phyloP scores from a whole-genome alignment of 2,888 invertebrate species.

The Neoaliturus tenellus region DNA sequence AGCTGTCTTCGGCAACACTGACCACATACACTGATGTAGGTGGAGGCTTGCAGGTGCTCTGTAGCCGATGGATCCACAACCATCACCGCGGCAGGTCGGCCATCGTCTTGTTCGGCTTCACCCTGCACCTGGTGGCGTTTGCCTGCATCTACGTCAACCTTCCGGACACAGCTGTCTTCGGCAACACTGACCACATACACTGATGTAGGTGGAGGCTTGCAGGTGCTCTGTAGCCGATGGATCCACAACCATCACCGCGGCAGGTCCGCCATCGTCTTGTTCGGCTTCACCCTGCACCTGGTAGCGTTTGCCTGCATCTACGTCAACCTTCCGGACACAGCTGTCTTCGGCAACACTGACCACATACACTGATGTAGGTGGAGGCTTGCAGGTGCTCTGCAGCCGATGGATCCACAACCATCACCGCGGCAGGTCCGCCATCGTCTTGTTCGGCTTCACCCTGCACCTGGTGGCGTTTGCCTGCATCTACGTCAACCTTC shows the following conservation, averaged over 20 bases:
- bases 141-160: slow-evolving; percentile 92
- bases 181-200: slow-evolving; percentile 75
- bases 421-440: slow-evolving; percentile 19
- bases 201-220: slow-evolving; percentile 56
- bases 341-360: slow-evolving; percentile 84
- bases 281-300: slow-evolving; percentile 59
- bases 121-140: slow-evolving; percentile 76
- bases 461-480: slow-evolving; percentile 79
- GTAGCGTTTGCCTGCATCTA: slow-evolving; percentile 89
- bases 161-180: slow-evolving; percentile 88
- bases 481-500: slow-evolving; percentile 91
- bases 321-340: slow-evolving; percentile 88
- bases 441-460: slow-evolving; percentile 51
- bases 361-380: slow-evolving; percentile 67
- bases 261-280: slow-evolving; percentile 28
- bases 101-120: slow-evolving; percentile 49
- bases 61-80: slow-evolving; percentile 30
- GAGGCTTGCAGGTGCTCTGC: slow-evolving; percentile 51
- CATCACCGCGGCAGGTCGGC: slow-evolving; percentile 34
- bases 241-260: slow-evolving; percentile 31
- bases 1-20: slow-evolving; percentile 83
- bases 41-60: slow-evolving; percentile 53
- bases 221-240: slow-evolving; percentile 33
- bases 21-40: slow-evolving; percentile 70
- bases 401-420: slow-evolving; percentile 35